These are phyloP conservation scores for Anagrus nilaparvatae DNA, from an alignment of 1,140 invertebrate genomes.

Conservation along the genomic window DNA sequence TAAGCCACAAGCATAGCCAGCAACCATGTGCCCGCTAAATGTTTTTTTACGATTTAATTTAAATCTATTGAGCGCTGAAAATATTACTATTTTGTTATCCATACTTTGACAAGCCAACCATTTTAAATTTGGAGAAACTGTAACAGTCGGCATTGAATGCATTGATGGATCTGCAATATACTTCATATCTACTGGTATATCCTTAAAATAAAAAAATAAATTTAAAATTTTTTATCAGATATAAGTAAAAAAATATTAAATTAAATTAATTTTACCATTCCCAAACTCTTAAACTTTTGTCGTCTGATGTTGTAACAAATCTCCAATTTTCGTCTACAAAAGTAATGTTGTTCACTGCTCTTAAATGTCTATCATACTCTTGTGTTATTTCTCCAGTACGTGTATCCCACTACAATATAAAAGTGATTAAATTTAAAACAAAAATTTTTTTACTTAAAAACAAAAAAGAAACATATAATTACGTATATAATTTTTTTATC, in stretches of 20 bases:
- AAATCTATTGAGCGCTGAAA: slow-evolving; percentile 93
- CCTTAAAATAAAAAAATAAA: slow-evolving; percentile 53
- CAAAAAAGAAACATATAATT: slow-evolving; percentile 41
- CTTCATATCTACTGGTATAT: slow-evolving; percentile 99
- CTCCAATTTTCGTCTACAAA: slow-evolving; percentile 97
- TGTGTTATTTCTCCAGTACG: slow-evolving; percentile 91
- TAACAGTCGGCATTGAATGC: slow-evolving; percentile 98
- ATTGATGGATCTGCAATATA: slow-evolving; percentile 99
- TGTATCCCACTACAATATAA: slow-evolving; percentile 78
- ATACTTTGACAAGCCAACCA: slow-evolving; percentile 99
- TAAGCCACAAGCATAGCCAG: slow-evolving; percentile 94
- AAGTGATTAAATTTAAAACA: slow-evolving; percentile 14
- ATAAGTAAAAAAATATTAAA: no score
- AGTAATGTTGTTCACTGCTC: slow-evolving; percentile 96
- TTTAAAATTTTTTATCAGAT: no score
- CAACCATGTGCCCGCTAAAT: slow-evolving; percentile 98
- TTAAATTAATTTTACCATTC: slow-evolving; percentile 85
- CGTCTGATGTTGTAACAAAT: slow-evolving; percentile 97
- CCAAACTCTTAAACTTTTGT: slow-evolving; percentile 98
- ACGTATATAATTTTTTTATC: slow-evolving; percentile 99
- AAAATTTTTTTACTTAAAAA: no score
- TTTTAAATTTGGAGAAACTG: slow-evolving; percentile 90
- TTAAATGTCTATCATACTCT: slow-evolving; percentile 98
- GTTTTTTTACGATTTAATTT: slow-evolving; percentile 97
- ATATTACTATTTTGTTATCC: slow-evolving; percentile 99